Base-by-base conservation (phyloP, 2,797 vertebrate genomes). In the Pseudocheirus occidentalis region DNA sequence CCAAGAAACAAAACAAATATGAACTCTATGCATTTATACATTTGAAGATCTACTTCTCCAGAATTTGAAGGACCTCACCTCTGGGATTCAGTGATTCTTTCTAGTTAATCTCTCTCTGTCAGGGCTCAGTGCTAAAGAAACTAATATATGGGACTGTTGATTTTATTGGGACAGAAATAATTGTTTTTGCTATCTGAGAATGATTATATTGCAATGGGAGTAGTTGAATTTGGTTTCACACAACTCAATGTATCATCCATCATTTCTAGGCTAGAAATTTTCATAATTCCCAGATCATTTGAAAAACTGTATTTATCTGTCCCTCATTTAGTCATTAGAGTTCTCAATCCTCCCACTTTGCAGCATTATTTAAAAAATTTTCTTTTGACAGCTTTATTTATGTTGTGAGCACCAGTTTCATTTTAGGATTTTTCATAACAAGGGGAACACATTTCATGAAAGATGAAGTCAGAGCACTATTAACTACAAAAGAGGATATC, bases 401-500 rank as follows among this genome's bases (percentile, higher is more conserved):
- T 66, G 34, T 66, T n/a, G 14, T 66, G n/a, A 66, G 5, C 5
- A 90, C 29, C 90, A 73, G 3, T 89, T 94, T 6, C 28, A 93
- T 92, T 92, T 90, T 34, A 56, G 90, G 87, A 55, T 90, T 92
- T 93, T 66, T 87, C 54, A n/a, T 94, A 31, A 92, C 66, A 73
- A 4, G 21, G 29, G 89, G 6, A 93, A 24, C 5, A 81, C 56
- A 92, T 55, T 2, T 46, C 59, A 55, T 31, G 52, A 54, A 66
- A 66, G 50, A 81, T 73, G 21, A 5, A 90, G 1, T 53, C 34
- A 89, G 46, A 54, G 53, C 13, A 57, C 0, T 28, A 16, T 54
- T 52, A 94, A 34, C 66, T 55, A 62, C 53, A 94, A 94, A 92
- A 94, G 87, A 93, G 40, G 93, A 91, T 62, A 93, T 27, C 10